Evolutionary conservation across 2,797 vertebrate species (phyloP), one percentile per base, ranked within the genome.

Genomic region (Neosilurus mollespiculum): DNA sequence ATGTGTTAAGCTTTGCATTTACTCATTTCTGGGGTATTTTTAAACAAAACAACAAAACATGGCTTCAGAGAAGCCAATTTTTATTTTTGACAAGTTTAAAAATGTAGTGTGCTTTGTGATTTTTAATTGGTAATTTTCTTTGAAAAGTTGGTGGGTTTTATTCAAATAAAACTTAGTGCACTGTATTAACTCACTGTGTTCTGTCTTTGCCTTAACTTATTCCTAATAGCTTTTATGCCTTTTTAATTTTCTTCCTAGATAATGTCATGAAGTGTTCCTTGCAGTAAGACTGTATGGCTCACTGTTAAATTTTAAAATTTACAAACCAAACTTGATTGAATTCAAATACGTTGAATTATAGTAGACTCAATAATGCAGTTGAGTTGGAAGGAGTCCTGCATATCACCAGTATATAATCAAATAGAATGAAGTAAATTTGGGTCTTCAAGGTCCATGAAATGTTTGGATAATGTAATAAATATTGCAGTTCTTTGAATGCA

Each of bases 61-160:
- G 94, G 94, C 94, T 95, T 95, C 94, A 94, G 82, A 95, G 94
- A 95, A 95, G 94, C 94, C 84, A 78, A 89, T 79, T 89, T 87
- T 88, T 90, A 83, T 80, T 75, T 85, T 85, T 64, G 84, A 81
- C 87, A 81, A 66, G 66, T 80, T 83, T 76, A 78, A 24, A 78
- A 62, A 69, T 83, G 83, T 85, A 86, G 85, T 86, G 80, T 70
- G 59, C 81, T 78, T 72, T 71, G 71, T 83, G 78, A 84, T 81
- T 87, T 87, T 84, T 84, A 85, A 84, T 80, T 89, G 88, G 88
- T 87, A 86, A 73, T 61, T 80, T 64, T 90, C 85, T 89, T 89
- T 91, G 88, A 86, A 86, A 89, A 92, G 89, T 91, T 86, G 73
- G 87, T 90, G 86, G 88, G 83, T 92, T 91, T 85, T 92, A 92